These are phyloP conservation scores for Drosophila anceps DNA, from an alignment of 2,888 invertebrate genomes.

Conservation along the genomic window DNA sequence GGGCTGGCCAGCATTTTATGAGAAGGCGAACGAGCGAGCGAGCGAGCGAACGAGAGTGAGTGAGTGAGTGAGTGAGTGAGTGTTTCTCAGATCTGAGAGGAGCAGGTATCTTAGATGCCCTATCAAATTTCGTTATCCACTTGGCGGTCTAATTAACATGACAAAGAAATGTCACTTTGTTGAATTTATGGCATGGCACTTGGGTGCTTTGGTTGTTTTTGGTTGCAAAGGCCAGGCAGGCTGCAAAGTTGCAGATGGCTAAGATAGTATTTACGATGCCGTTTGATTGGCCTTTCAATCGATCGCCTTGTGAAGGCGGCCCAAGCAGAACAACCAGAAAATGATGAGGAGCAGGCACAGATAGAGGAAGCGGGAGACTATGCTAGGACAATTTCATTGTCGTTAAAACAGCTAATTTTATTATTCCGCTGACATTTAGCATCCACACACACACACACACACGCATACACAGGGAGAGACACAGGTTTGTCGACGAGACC, in stretches of 20 bases:
- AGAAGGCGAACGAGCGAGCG: constrained; percentile 28
- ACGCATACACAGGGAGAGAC: neutral
- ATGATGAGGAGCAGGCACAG: neutral
- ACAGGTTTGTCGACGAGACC: constrained; percentile 14
- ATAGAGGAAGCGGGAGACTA: constrained; percentile 7
- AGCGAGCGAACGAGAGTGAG: constrained; percentile 22
- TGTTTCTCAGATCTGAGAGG: constrained; percentile 15
- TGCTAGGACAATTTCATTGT: constrained; percentile 71
- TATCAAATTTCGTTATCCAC: constrained; percentile 78
- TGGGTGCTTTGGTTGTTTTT: constrained; percentile 35
- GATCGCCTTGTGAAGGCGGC: constrained; percentile 49
- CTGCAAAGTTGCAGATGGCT: constrained; percentile 66
- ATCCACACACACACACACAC: constrained; percentile 44
- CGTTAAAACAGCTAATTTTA: constrained; percentile 82
- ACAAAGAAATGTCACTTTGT: constrained; percentile 78
- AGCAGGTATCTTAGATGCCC: constrained; percentile 75
- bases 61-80: constrained; percentile 14
- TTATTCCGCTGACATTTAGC: constrained; percentile 72
- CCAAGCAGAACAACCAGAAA: constrained; percentile 9
- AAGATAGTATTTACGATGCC: constrained; percentile 79
- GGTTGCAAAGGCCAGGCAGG: constrained; percentile 15
- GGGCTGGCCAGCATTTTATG: constrained; percentile 46
- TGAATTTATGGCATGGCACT: constrained; percentile 73
- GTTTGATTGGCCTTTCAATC: constrained; percentile 75
- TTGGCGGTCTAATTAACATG: constrained; percentile 83